Evolutionary conservation across 2,113 vertebrate genomes (phyloP).

Genomic region (Athene cunicularia): DNA sequence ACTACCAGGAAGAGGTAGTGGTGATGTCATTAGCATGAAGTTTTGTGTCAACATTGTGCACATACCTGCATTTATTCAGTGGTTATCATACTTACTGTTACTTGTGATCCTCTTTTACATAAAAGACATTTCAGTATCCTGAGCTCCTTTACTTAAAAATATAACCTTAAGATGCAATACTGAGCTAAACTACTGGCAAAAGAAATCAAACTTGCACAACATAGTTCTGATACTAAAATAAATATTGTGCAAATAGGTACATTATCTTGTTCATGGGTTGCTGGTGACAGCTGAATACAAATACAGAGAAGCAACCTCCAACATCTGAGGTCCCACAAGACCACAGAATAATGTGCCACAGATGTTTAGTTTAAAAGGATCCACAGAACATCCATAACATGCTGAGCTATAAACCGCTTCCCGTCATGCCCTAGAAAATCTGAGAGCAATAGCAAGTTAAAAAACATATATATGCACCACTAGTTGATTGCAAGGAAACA

Average conservation of each 20-base stretch:
- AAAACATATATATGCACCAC: neutral
- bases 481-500: neutral
- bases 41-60: neutral
- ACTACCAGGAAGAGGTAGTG: neutral
- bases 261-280: neutral
- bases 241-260: fast-evolving
- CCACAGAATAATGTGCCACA: fast-evolving
- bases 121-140: neutral
- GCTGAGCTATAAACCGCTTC: neutral
- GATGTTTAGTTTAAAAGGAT: neutral
- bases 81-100: neutral
- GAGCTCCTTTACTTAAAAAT: neutral
- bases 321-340: neutral
- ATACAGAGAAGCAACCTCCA: neutral
- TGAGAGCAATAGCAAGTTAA: neutral
- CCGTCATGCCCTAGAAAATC: neutral
- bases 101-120: neutral
- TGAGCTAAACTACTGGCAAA: neutral
- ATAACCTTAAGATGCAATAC: neutral
- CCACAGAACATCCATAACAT: neutral
- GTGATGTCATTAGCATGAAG: neutral
- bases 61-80: too few species aligned
- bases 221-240: neutral
- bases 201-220: neutral
- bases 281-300: too few species aligned